Evolutionary conservation across 1,140 invertebrate genomes (phyloP).

Genomic region (Ceratosolen fusciceps): DNA sequence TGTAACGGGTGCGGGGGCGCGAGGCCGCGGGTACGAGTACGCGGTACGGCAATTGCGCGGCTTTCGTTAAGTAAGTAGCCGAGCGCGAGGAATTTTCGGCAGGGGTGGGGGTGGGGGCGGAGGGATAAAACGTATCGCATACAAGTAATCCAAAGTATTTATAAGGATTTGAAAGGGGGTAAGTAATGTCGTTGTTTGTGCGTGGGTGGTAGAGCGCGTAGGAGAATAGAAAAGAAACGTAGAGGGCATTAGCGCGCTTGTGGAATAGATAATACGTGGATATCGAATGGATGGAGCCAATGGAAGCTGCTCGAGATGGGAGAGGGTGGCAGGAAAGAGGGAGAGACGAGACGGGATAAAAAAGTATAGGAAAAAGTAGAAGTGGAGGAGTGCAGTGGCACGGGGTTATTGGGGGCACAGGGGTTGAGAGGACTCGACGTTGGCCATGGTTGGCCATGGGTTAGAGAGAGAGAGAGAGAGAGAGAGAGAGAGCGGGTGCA

Average conservation of each 20-base stretch:
- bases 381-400: conserved; percentile 2
- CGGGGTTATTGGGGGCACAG: neutral
- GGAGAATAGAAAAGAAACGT: too few species aligned
- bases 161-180: too few species aligned
- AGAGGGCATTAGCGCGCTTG: conserved; percentile 4
- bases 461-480: neutral
- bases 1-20: too few species aligned
- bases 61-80: too few species aligned
- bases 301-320: conserved; percentile 34
- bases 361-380: conserved; percentile 46
- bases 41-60: too few species aligned
- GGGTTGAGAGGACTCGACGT: neutral
- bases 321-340: conserved; percentile 39
- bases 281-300: conserved; percentile 29
- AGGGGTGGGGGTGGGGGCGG: too few species aligned
- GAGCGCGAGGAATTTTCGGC: too few species aligned
- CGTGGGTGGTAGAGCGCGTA: too few species aligned
- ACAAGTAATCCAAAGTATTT: too few species aligned
- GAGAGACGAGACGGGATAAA: conserved; percentile 49
- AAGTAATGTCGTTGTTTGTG: too few species aligned
- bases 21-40: too few species aligned
- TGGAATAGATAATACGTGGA: conserved; percentile 8
- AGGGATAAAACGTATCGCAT: too few species aligned
- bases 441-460: neutral
- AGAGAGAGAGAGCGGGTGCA: neutral